A percentile compares a stretch with the other conserved stretches of the same genome.
Conservation (phyloP, 2,797 vertebrate species). For the Acomys russatus region DNA sequence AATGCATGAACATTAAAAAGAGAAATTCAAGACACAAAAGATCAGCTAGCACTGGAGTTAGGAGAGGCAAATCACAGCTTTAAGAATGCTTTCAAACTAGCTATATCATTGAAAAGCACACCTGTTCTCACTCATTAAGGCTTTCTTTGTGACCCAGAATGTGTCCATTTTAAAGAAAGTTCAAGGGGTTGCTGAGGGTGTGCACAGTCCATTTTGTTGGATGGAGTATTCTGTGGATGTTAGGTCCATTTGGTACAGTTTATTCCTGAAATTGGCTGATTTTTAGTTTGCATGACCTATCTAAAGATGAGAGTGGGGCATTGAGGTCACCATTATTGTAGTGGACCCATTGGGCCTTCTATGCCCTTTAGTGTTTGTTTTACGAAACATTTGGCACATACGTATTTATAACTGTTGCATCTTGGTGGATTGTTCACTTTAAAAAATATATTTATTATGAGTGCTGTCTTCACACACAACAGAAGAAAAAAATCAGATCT, state of each 20-base stretch:
- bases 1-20: neutral
- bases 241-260: neutral
- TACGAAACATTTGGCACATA: neutral
- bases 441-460: too few species aligned
- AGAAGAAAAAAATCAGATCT: too few species aligned
- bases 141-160: neutral
- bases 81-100: neutral
- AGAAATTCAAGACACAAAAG: neutral
- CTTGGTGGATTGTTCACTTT: neutral
- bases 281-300: neutral
- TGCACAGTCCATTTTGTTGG: neutral
- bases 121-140: neutral
- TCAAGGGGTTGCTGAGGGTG: neutral
- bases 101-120: neutral
- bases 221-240: neutral
- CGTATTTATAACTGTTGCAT: neutral
- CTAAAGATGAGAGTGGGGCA: neutral
- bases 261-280: neutral
- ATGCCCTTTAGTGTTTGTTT: neutral
- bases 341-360: neutral
- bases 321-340: neutral
- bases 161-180: neutral
- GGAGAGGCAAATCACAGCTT: neutral
- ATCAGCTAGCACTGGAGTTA: neutral
- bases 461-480: too few species aligned